Base-by-base conservation (phyloP, 2,113 vertebrate genomes). In the Catharus minimus region DNA sequence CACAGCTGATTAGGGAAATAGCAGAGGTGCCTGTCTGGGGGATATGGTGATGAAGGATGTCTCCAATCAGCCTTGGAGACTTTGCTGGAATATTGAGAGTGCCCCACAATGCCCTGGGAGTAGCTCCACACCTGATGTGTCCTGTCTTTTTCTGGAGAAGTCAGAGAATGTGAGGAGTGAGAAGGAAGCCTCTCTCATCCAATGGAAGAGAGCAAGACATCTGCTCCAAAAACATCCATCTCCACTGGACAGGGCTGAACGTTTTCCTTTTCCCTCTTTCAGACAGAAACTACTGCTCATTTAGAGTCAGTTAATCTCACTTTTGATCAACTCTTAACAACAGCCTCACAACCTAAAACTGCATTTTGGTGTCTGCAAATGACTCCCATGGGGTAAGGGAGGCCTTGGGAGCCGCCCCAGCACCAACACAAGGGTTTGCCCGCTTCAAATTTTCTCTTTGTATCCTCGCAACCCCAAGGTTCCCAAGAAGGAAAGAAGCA, bases 41-140 rank as follows among this genome's bases (percentile, higher is more conserved):
- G 66, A 69, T 92, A 94, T 94, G 93, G 67, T 94, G 93, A 95
- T 96, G 11, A 85, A 28, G 50, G 67, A 85, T 15, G 85, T 82
- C 89, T 92, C 75, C 62, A 80, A 82, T 91, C 62, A 85, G 58
- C 67, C 87, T 85, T 7, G 43, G 52, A 89, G 82, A 88, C 39
- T 28, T 76, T 47, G 57, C 62, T 93, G 87, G 22, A 79, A 43
- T 30, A 76, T 24, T 50, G 85, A 69, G 71, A 3, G 30, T 43
- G 71, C 26, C 38, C 33, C 33, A 21, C 39, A 46, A 0, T n/a
- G 64, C 23, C 44, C 14, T 0, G 15, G 50, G 58, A 50, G n/a
- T 13, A 73, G 47, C 27, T 62, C 43, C 50, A 49, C 8, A 5
- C 21, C 47, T 27, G 11, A 18, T 19, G 28, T 19, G 28, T 27